phyloP scores from a whole-genome alignment of 1,140 invertebrate genomes.

The Streblospio benedicti region DNA sequence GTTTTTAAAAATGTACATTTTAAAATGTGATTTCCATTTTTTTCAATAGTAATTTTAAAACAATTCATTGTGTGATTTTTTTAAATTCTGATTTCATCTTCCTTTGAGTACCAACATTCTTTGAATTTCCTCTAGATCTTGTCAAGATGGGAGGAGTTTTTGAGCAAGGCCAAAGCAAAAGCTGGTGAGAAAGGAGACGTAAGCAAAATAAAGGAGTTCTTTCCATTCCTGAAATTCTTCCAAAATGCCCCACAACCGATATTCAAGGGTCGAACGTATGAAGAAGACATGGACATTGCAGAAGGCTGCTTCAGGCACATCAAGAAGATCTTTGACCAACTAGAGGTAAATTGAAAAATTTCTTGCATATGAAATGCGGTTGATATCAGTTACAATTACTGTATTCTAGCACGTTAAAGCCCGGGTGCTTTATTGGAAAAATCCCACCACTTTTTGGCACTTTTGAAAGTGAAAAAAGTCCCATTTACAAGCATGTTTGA shows the following conservation, averaged over 20 bases:
- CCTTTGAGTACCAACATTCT: slow-evolving; percentile 45
- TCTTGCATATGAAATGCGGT: too few species aligned
- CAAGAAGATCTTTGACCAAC: slow-evolving; percentile 86
- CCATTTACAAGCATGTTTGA: too few species aligned
- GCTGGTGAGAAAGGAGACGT: slow-evolving; percentile 33
- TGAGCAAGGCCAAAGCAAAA: slow-evolving; percentile 54
- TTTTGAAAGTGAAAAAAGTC: too few species aligned
- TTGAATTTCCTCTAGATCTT: too few species aligned
- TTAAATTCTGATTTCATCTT: neutral
- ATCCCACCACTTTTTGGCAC: too few species aligned
- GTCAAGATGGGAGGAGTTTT: slow-evolving; percentile 84
- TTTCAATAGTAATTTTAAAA: neutral
- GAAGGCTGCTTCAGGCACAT: slow-evolving; percentile 92
- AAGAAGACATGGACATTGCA: slow-evolving; percentile 84
- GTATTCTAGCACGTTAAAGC: too few species aligned
- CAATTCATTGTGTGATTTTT: neutral
- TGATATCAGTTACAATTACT: too few species aligned
- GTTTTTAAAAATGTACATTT: too few species aligned
- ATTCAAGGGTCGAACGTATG: slow-evolving; percentile 69
- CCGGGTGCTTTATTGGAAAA: too few species aligned
- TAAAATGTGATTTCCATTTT: neutral
- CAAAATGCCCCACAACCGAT: slow-evolving; percentile 81
- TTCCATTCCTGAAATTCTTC: slow-evolving; percentile 63
- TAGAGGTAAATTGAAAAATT: too few species aligned
- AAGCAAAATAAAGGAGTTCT: slow-evolving; percentile 57